A percentile compares a stretch with the other conserved stretches of the same genome.
These are phyloP conservation scores for Hylaeus volcanicus DNA, from an alignment of 1,140 invertebrate species.

Conservation along the genomic window DNA sequence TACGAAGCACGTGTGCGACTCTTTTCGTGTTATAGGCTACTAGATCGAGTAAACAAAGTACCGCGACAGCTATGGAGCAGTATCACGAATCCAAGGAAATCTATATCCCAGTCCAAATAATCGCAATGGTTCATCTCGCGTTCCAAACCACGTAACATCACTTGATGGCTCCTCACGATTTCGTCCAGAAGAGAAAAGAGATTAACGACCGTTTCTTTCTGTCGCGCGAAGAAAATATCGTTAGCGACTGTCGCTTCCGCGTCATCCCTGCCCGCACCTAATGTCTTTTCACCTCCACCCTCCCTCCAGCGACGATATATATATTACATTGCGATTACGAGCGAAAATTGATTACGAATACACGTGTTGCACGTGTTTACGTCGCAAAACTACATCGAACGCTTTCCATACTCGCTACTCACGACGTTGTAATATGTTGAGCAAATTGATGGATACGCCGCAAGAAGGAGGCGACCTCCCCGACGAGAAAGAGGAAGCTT, in stretches of 20 bases:
- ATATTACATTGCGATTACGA: background rate
- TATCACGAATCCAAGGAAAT: too few relatives aligned
- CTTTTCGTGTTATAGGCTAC: too few relatives aligned
- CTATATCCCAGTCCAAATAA: too few relatives aligned
- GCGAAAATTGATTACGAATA: constrained; percentile 30
- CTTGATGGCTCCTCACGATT: too few relatives aligned
- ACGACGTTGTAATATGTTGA: constrained; percentile 37
- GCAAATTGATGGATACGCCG: constrained; percentile 35
- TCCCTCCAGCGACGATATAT: background rate
- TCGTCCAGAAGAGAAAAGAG: background rate
- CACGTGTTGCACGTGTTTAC: constrained; percentile 10
- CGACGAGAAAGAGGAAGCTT: background rate
- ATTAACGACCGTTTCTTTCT: constrained; percentile 15
- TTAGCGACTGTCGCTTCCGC: constrained; percentile 6
- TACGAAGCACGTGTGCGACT: too few relatives aligned
- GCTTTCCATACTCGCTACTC: constrained; percentile 18
- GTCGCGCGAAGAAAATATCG: background rate
- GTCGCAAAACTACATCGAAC: background rate
- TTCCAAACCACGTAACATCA: background rate
- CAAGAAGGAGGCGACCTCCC: background rate
- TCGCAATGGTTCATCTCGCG: too few relatives aligned
- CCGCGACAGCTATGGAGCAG: too few relatives aligned
- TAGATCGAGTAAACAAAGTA: too few relatives aligned
- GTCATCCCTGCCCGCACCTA: background rate
- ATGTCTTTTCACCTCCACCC: background rate